These are phyloP conservation scores for Eremophila alpestris DNA, from an alignment of 2,797 vertebrate genomes.

Conservation along the genomic window DNA sequence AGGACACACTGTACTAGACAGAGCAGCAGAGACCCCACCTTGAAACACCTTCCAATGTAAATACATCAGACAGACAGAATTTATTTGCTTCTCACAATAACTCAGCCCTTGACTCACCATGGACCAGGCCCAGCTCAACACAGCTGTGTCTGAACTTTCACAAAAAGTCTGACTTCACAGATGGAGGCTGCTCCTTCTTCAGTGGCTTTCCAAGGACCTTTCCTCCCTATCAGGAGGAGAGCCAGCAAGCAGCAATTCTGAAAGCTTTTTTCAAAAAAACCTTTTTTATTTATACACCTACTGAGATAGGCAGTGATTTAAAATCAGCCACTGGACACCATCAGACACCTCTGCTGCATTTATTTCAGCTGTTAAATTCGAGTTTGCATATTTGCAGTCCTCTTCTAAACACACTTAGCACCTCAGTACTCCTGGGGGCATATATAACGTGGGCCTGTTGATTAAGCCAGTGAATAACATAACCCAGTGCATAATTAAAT, in stretches of 20 bases:
- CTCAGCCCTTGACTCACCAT: neutral
- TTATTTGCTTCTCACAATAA: neutral
- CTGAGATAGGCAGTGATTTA: neutral
- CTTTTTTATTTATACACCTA: neutral
- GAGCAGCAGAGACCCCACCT: neutral
- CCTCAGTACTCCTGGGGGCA: neutral
- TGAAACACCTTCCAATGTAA: conserved; percentile 14
- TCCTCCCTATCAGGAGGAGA: neutral
- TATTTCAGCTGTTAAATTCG: neutral
- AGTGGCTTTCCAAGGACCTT: neutral
- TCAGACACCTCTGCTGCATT: neutral
- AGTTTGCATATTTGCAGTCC: neutral
- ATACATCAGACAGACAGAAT: conserved; percentile 20
- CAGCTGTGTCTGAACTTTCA: neutral
- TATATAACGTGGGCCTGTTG: neutral
- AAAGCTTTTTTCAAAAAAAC: neutral
- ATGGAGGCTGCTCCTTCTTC: neutral
- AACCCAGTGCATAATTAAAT: conserved; percentile 8
- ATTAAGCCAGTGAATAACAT: conserved; percentile 16
- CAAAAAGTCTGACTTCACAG: neutral
- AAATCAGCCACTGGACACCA: neutral
- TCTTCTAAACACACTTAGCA: neutral
- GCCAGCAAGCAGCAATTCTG: neutral
- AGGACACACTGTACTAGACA: neutral
- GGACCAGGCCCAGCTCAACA: neutral